Percentiles rank a stretch among this genome's conserved stretches.
Evolutionary conservation across 2,888 invertebrate species (phyloP).

Genomic region (Nymphalis polychloros): DNA sequence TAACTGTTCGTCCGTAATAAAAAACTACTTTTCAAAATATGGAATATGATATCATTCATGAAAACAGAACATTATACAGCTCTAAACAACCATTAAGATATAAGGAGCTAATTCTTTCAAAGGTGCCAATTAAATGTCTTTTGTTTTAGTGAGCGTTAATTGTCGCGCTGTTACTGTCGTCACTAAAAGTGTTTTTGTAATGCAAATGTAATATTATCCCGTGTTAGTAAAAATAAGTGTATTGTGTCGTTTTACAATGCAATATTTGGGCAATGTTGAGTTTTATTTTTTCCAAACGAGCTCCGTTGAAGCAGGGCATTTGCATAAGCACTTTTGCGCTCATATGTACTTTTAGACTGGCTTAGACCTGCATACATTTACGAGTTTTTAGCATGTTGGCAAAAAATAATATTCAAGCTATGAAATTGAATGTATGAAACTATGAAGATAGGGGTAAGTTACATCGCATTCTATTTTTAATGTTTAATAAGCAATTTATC

Average conservation of each 20-base stretch:
- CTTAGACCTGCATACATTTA: conserved; percentile 35
- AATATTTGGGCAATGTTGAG: conserved; percentile 26
- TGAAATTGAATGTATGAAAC: conserved; percentile 12
- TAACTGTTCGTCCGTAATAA: too few relatives aligned
- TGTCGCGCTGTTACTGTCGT: conserved; percentile 20
- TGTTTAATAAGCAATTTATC: neutral
- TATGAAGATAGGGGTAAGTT: conserved; percentile 6
- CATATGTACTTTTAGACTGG: conserved; percentile 32
- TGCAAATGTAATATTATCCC: conserved; percentile 36
- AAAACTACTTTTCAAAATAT: too few relatives aligned
- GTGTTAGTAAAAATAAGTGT: conserved; percentile 23
- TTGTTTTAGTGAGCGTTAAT: conserved; percentile 8
- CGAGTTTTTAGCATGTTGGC: conserved; percentile 28
- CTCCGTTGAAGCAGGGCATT: conserved; percentile 32
- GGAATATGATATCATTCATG: too few relatives aligned
- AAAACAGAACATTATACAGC: too few relatives aligned
- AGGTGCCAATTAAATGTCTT: too few relatives aligned
- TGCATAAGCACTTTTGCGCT: conserved; percentile 39
- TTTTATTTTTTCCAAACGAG: conserved; percentile 31
- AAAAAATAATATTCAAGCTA: conserved; percentile 26
- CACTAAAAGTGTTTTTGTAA: conserved; percentile 29
- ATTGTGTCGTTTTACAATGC: conserved; percentile 25
- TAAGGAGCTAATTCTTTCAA: too few relatives aligned
- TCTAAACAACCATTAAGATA: too few relatives aligned
- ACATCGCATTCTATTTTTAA: neutral